Conservation (phyloP, 2,113 vertebrate genomes). For the Neoarius graeffei region DNA sequence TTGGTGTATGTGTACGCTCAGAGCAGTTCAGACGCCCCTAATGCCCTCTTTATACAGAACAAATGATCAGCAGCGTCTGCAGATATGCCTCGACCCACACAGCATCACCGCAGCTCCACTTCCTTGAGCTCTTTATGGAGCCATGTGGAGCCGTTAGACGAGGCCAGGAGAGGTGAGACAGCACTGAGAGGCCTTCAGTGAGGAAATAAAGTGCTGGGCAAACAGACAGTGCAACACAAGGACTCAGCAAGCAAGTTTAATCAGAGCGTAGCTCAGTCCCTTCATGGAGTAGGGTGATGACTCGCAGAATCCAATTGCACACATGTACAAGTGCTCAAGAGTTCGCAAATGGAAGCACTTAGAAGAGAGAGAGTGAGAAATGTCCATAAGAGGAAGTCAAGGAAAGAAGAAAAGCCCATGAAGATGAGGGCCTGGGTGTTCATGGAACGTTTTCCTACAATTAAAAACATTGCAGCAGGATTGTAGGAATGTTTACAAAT, state of each 20-base stretch:
- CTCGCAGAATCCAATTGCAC: neutral
- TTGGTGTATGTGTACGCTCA: neutral
- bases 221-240: conserved; percentile 4
- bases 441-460: too few species aligned
- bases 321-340: neutral
- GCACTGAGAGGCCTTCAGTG: neutral
- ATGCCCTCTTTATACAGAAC: neutral
- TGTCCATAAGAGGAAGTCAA: neutral
- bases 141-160: neutral
- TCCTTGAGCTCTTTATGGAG: neutral
- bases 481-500: neutral
- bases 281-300: neutral
- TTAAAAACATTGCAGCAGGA: too few species aligned
- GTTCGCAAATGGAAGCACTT: neutral
- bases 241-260: neutral
- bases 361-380: neutral
- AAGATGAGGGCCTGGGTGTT: neutral
- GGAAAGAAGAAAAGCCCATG: neutral
- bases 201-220: conserved; percentile 18
- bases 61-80: conserved; percentile 19
- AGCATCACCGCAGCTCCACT: neutral
- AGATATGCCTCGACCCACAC: neutral
- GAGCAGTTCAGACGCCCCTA: neutral
- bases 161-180: conserved; percentile 16
- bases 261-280: neutral